A percentile compares a stretch with the other conserved stretches of the same genome.
Evolutionary conservation across 2,113 vertebrate species (phyloP).

Genomic region (Asarcornis scutulata): DNA sequence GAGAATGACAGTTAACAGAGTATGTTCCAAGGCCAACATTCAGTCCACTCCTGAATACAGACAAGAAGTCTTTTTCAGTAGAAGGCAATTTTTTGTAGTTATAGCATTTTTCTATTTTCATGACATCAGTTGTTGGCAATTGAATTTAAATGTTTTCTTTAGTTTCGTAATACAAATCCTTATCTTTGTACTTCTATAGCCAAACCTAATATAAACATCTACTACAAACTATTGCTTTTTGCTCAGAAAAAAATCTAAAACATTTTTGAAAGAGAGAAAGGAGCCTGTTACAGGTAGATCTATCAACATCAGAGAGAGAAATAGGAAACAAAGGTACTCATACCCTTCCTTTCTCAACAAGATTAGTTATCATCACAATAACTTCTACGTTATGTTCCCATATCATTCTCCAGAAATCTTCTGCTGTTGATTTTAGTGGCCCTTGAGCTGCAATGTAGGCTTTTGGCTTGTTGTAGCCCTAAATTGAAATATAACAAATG

Average conservation of each 20-base stretch:
- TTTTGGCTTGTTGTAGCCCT: slow-evolving; percentile 93
- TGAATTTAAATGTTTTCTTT: neutral
- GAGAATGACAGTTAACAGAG: neutral
- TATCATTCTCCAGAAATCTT: slow-evolving; percentile 98
- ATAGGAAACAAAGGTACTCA: slow-evolving; percentile 21
- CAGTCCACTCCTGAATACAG: neutral
- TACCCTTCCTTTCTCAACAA: slow-evolving; percentile 95
- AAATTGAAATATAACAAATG: slow-evolving; percentile 49
- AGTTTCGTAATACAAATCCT: neutral
- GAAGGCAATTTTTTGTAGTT: neutral
- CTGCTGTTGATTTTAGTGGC: slow-evolving; percentile 90
- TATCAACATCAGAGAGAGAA: slow-evolving; percentile 10
- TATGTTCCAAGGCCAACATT: neutral
- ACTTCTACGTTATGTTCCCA: slow-evolving; percentile 95
- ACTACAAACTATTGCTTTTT: neutral
- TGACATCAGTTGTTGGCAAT: neutral
- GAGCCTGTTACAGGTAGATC: neutral
- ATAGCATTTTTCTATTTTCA: neutral
- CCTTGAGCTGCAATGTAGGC: slow-evolving; percentile 97
- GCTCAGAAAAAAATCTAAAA: neutral
- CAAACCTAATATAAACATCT: neutral
- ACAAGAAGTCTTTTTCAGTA: neutral
- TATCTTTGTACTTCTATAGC: neutral
- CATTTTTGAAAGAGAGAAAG: neutral
- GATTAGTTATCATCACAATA: slow-evolving; percentile 97